Conservation (phyloP, 1,140 invertebrate genomes). For the Solenopsis fugax region DNA sequence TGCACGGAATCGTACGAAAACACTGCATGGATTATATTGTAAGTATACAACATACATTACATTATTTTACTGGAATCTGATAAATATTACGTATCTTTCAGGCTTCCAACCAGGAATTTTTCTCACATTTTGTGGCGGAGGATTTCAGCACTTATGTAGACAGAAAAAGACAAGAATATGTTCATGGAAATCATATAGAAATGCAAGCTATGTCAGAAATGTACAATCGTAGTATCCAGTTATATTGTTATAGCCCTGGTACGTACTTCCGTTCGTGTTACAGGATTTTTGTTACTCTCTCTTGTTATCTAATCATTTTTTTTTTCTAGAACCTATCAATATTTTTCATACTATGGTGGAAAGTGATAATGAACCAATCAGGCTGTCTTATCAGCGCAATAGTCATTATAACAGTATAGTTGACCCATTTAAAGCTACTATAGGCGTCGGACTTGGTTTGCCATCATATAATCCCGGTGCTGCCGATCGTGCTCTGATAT, state of each 20-base stretch:
- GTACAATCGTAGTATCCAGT: conserved; percentile 97
- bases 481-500: conserved; percentile 92
- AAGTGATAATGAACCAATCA: conserved; percentile 93
- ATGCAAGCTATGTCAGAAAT: conserved; percentile 98
- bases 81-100: conserved; percentile 78
- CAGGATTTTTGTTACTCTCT: conserved; percentile 4
- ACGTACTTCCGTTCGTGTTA: conserved; percentile 68
- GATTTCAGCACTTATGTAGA: conserved; percentile 95
- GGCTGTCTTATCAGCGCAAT: conserved; percentile 96
- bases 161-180: conserved; percentile 92
- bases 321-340: conserved; percentile 93
- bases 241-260: conserved; percentile 96
- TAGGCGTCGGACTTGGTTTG: conserved; percentile 95
- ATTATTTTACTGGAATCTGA: not conserved
- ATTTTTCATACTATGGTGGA: conserved; percentile 94
- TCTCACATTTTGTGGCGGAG: conserved; percentile 97
- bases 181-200: conserved; percentile 97
- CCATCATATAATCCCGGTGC: conserved; percentile 94
- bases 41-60: conserved; percentile 78
- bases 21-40: conserved; percentile 98
- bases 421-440: conserved; percentile 94
- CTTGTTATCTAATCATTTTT: not conserved
- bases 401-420: conserved; percentile 97
- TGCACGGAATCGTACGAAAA: conserved; percentile 94
- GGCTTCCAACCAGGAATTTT: conserved; percentile 95